Percentiles rank a stretch among this genome's conserved stretches.
phyloP scores from a whole-genome alignment of 1,140 invertebrate genomes.

The Littorina saxatilis region DNA sequence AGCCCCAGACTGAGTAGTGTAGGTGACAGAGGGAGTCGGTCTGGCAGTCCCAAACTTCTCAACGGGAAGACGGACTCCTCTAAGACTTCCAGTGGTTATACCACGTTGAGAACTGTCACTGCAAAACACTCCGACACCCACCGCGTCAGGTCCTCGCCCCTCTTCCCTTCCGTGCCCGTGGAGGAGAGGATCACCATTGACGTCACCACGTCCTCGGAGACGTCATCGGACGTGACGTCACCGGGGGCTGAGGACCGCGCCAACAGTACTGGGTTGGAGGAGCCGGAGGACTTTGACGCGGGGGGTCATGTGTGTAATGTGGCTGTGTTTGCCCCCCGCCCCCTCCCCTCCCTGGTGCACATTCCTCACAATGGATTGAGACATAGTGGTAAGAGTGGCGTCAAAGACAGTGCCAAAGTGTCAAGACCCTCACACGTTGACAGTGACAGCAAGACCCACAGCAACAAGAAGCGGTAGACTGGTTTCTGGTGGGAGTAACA shows the following conservation, averaged over 20 bases:
- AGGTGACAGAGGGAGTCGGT: not conserved
- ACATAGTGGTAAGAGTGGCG: not conserved
- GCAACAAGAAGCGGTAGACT: not conserved
- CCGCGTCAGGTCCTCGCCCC: not conserved
- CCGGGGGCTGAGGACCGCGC: slow-evolving; percentile 46
- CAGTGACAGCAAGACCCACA: not conserved
- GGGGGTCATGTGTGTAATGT: slow-evolving; percentile 28
- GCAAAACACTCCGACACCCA: not conserved
- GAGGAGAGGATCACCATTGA: slow-evolving; percentile 42
- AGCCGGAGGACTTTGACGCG: not conserved
- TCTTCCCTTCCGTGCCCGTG: slow-evolving; percentile 13
- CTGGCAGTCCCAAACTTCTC: not conserved
- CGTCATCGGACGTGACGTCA: slow-evolving; percentile 46
- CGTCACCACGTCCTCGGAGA: slow-evolving; percentile 38
- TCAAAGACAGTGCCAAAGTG: not conserved
- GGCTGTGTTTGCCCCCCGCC: slow-evolving; percentile 17
- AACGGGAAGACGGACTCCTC: not conserved
- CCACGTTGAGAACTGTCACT: not conserved
- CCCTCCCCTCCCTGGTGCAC: slow-evolving; percentile 20
- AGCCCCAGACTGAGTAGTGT: not conserved
- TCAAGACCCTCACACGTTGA: not conserved
- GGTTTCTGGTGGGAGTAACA: no score
- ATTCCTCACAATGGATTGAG: slow-evolving; percentile 7
- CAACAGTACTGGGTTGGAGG: slow-evolving; percentile 22
- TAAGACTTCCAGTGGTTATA: not conserved